Conservation (phyloP, 2,113 vertebrate genomes). For the Cephalopterus ornatus region DNA sequence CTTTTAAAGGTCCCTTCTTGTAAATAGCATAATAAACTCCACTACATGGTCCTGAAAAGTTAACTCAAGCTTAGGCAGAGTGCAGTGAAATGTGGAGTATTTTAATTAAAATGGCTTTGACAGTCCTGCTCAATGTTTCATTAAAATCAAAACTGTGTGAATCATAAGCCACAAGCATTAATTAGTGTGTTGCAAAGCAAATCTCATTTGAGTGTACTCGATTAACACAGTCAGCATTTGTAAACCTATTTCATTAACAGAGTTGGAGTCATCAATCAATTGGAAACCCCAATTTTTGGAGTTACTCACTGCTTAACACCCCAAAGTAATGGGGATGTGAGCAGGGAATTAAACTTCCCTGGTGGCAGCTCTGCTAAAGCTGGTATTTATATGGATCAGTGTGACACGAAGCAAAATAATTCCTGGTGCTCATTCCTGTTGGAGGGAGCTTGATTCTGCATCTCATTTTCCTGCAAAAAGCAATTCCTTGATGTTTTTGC, state of each 20-base stretch:
- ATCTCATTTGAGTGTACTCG: conserved; percentile 5
- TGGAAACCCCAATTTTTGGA: background rate
- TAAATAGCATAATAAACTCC: background rate
- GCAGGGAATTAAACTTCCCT: background rate
- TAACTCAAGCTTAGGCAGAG: background rate
- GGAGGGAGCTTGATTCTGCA: background rate
- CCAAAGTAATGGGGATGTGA: background rate
- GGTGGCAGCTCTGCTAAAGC: background rate
- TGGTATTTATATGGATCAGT: fast-evolving
- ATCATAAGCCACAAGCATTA: conserved; percentile 18
- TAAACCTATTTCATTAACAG: conserved; percentile 31
- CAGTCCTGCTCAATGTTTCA: background rate
- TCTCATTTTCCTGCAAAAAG: background rate
- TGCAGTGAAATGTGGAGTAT: background rate
- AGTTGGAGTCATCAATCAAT: background rate
- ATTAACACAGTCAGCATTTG: background rate
- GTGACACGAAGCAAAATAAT: background rate
- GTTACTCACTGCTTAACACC: background rate
- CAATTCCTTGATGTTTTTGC: background rate
- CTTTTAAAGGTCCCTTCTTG: background rate
- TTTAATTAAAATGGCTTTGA: conserved; percentile 33
- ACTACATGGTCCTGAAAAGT: background rate
- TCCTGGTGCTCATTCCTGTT: fast-evolving
- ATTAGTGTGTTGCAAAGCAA: conserved; percentile 28
- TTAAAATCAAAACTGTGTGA: conserved; percentile 24